Evolutionary conservation across 1,140 invertebrate genomes (phyloP).

Genomic region (Pseudomyrmex gracilis): DNA sequence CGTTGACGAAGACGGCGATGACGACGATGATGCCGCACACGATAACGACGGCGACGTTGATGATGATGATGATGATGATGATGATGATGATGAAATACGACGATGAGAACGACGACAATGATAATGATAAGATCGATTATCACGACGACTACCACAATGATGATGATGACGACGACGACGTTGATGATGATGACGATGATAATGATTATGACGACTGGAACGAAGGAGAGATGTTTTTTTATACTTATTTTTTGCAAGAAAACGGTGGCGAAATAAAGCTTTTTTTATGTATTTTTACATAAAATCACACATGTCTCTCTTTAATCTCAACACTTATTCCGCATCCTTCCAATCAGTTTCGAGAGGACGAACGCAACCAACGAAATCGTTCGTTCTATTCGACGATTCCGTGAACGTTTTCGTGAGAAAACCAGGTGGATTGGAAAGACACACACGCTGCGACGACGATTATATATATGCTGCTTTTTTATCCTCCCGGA

Average conservation of each 20-base stretch:
- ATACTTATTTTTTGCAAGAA: conserved; percentile 86
- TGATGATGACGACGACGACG: conserved; percentile 43
- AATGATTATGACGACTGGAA: conserved; percentile 71
- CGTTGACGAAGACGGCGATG: conserved; percentile 45
- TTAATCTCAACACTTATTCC: not conserved
- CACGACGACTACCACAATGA: conserved; percentile 33
- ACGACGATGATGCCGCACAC: conserved; percentile 55
- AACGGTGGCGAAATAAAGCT: conserved; percentile 86
- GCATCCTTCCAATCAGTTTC: not conserved
- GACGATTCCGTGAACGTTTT: not conserved
- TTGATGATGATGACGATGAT: conserved; percentile 40
- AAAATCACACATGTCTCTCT: conserved; percentile 68
- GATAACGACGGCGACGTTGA: conserved; percentile 56
- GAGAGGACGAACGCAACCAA: not conserved
- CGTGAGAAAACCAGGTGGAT: not conserved
- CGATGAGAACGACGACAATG: conserved; percentile 52
- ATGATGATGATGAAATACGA: conserved; percentile 72
- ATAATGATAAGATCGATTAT: conserved; percentile 62
- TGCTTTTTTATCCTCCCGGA: not conserved
- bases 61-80: conserved; percentile 49
- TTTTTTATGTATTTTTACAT: conserved; percentile 86
- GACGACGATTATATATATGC: too few relatives aligned
- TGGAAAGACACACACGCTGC: not conserved
- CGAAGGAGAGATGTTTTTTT: conserved; percentile 79
- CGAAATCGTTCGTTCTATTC: too few relatives aligned